Evolutionary conservation across 2,888 invertebrate genomes (phyloP).

Genomic region (Phorcus lineatus): DNA sequence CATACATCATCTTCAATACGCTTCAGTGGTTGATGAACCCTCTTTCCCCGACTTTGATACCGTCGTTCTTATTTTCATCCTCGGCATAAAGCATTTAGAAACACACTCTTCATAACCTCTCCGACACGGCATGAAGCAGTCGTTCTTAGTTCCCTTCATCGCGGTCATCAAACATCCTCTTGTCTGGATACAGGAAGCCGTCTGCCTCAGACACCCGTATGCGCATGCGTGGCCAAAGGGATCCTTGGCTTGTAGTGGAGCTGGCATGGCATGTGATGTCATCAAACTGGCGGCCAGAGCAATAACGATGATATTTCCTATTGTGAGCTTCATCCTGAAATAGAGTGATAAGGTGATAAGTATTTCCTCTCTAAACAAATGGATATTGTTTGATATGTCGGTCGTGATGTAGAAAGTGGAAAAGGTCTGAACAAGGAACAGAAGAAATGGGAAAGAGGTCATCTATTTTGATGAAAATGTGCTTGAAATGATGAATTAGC

Average conservation of each 20-base stretch:
- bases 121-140: not conserved
- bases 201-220: not conserved
- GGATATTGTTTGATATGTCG: too few relatives aligned
- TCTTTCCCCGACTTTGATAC: not conserved
- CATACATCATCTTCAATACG: too few relatives aligned
- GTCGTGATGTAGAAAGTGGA: too few relatives aligned
- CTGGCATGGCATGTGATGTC: not conserved
- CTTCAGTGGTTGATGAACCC: not conserved
- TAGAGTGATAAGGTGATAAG: not conserved
- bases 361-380: too few relatives aligned
- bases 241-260: not conserved
- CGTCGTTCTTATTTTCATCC: not conserved
- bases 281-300: not conserved
- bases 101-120: not conserved
- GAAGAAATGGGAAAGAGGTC: too few relatives aligned
- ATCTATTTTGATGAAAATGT: too few relatives aligned
- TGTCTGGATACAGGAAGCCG: not conserved
- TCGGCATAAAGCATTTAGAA: not conserved
- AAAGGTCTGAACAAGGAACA: too few relatives aligned
- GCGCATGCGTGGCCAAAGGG: not conserved
- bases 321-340: not conserved
- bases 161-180: not conserved
- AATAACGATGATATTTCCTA: not conserved
- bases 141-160: not conserved
- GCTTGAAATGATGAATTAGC: too few relatives aligned